phyloP scores from a whole-genome alignment of 2,113 vertebrate species.

The Malurus elegans region DNA sequence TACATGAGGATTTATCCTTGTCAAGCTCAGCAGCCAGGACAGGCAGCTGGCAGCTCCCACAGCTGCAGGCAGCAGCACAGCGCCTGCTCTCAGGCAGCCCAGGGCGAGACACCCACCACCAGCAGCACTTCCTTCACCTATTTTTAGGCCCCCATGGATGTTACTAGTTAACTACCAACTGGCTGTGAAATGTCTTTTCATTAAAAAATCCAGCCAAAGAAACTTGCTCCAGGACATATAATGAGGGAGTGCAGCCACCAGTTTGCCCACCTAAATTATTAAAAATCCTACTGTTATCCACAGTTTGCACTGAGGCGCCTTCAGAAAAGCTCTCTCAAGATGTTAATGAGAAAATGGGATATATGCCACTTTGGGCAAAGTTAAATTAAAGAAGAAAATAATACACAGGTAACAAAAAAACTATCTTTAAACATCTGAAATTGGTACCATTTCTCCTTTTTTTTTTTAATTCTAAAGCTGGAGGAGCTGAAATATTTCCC shows the following conservation, averaged over 20 bases:
- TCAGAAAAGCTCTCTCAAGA: neutral
- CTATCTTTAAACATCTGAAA: neutral
- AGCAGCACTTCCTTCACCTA: neutral
- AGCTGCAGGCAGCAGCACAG: neutral
- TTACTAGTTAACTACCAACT: neutral
- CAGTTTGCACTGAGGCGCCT: neutral
- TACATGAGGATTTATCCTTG: neutral
- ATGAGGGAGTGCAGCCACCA: neutral
- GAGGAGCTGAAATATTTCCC: neutral
- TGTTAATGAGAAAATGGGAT: neutral
- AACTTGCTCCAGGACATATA: neutral
- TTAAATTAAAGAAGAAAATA: neutral
- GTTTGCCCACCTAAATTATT: neutral
- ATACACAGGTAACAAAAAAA: neutral
- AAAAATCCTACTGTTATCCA: neutral
- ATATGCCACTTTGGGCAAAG: neutral
- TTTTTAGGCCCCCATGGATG: too few relatives aligned
- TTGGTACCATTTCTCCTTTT: neutral
- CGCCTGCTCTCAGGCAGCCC: neutral
- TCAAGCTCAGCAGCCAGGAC: neutral
- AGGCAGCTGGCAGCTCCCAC: neutral
- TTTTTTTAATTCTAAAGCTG: neutral
- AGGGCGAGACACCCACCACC: neutral
- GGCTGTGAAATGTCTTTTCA: neutral
- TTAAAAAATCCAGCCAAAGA: neutral